These are phyloP conservation scores for Romanogobio albipinnatus DNA, from an alignment of 2,113 vertebrate species.

Conservation along the genomic window DNA sequence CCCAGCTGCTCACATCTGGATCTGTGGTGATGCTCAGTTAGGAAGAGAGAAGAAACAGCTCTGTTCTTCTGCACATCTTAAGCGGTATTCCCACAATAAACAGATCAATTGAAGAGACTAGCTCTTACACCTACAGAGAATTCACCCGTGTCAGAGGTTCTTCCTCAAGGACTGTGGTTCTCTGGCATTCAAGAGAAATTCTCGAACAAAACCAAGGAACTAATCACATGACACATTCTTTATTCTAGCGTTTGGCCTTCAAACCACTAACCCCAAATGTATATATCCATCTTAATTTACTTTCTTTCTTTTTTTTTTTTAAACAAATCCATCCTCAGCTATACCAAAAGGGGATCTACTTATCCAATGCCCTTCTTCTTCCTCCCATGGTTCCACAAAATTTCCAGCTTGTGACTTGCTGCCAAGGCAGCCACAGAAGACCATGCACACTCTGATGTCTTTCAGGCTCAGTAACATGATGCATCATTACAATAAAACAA, in stretches of 20 bases:
- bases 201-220: neutral
- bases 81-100: slow-evolving; percentile 24
- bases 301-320: neutral
- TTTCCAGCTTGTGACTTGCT: slow-evolving; percentile 51
- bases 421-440: slow-evolving; percentile 47
- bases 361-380: slow-evolving; percentile 4
- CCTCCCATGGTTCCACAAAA: slow-evolving; percentile 43
- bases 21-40: slow-evolving; percentile 40
- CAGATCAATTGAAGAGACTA: slow-evolving; percentile 3
- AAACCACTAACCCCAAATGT: neutral
- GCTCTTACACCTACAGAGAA: slow-evolving; percentile 24
- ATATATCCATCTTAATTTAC: slow-evolving; percentile 22
- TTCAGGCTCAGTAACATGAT: slow-evolving; percentile 51
- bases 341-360: slow-evolving; percentile 29
- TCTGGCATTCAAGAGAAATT: neutral
- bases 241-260: neutral
- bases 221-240: neutral
- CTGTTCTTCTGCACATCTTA: slow-evolving; percentile 37
- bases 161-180: neutral
- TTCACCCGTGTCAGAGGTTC: slow-evolving; percentile 11
- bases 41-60: slow-evolving; percentile 5
- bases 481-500: slow-evolving; percentile 49
- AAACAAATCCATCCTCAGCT: slow-evolving; percentile 31
- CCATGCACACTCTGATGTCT: slow-evolving; percentile 35
- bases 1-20: slow-evolving; percentile 57